Evolutionary conservation across 2,888 invertebrate genomes (phyloP), one percentile per base, ranked within the genome.

Genomic region (Penaeus monodon): DNA sequence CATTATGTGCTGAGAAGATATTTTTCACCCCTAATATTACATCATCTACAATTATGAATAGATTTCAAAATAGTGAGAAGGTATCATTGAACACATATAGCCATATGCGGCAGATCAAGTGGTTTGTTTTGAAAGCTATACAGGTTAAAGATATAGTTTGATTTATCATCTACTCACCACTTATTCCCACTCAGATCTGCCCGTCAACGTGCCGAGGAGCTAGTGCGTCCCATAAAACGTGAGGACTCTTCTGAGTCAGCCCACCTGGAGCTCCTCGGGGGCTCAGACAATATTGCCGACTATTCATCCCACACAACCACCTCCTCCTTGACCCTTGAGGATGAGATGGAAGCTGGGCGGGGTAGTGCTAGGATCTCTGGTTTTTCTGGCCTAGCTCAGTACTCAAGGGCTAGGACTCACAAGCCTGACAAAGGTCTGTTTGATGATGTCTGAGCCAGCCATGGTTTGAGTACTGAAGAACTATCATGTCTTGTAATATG

Each of bases 341-440:
- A 70, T 17, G 85, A 85, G 33, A 17, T 81, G 49, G 80, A 80
- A 38, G 44, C 92, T 88, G 92, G 92, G 80, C 90, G 90, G n/a
- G 92, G 92, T 89, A 91, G 92, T 88, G 89, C 87, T 33, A 90
- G 85, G 73, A 90, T 87, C 74, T 91, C 90, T 22, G 91, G 12
- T 63, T 44, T 49, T 14, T 38, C 38, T 86, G 88, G 88, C 79
- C 83, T 87, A 79, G 57, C 88, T 0, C 78, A 89, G 65, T 86
- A 88, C 38, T 85, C 89, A 8, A 57, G 92, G 88, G 92, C 92
- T 24, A 94, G 95, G 90, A 94, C 95, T 91, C 95, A 95, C 1
- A 94, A 94, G 88, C 96, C 96, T 0, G 96, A 96, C 0, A 94
- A 95, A 90, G 96, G 96, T 20, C 94, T 97, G 88, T 97, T 97